Evolutionary conservation across 64 coral and sea anemone genomes (phyloP).

Genomic region (Porites lutea): DNA sequence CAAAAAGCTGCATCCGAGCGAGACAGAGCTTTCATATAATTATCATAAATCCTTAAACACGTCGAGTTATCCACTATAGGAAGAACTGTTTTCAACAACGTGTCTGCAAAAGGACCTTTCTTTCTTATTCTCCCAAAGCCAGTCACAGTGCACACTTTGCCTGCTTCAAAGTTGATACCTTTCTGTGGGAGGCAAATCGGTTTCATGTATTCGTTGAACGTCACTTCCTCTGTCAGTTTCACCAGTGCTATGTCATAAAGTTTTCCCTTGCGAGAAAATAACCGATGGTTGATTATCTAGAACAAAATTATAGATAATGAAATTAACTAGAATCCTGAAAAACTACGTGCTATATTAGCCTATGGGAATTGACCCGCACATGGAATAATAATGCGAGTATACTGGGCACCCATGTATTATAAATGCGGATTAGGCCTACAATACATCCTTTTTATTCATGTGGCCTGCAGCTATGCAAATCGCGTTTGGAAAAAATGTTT

Average conservation of each 20-base stretch:
- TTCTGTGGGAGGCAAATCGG: conserved; percentile 36
- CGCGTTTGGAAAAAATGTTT: too few species aligned
- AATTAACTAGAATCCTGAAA: too few species aligned
- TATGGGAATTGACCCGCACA: too few species aligned
- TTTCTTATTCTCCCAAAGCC: conserved; percentile 2
- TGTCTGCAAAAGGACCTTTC: neutral
- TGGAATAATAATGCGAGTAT: too few species aligned
- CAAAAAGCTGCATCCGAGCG: neutral
- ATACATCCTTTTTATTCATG: too few species aligned
- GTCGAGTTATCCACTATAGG: neutral
- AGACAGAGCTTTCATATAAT: too few species aligned
- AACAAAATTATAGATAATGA: neutral
- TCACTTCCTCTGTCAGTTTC: neutral
- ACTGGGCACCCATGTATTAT: too few species aligned
- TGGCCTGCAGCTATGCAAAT: too few species aligned
- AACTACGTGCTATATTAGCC: too few species aligned
- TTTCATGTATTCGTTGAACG: conserved; percentile 18
- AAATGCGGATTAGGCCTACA: too few species aligned
- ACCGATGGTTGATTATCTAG: conserved; percentile 21
- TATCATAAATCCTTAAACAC: neutral
- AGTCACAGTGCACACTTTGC: conserved; percentile 26
- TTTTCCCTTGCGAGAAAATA: neutral
- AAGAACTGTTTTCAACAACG: neutral
- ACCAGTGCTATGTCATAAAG: conserved; percentile 26
- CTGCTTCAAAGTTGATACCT: neutral